Evolutionary conservation across 2,797 vertebrate genomes (phyloP).

Genomic region (Psittacula derbiana): DNA sequence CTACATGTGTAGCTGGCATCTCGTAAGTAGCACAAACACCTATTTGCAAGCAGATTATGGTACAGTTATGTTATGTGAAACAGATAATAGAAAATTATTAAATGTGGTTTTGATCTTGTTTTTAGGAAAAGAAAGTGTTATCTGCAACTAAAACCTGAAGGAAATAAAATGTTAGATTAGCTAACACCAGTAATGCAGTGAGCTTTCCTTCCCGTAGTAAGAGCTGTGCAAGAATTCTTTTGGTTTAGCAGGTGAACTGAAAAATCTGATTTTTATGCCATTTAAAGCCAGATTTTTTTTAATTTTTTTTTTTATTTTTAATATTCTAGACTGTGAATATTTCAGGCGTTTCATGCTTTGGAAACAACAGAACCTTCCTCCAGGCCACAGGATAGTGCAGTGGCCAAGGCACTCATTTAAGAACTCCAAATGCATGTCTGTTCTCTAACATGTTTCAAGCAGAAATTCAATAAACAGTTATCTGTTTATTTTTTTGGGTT

Average conservation of each 20-base stretch:
- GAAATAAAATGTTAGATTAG: neutral
- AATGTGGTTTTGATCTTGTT: neutral
- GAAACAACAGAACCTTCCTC: neutral
- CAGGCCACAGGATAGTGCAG: neutral
- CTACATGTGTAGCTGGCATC: neutral
- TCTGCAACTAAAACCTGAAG: neutral
- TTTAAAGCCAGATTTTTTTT: neutral
- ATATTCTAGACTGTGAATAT: neutral
- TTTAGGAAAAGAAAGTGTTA: neutral
- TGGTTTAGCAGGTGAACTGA: neutral
- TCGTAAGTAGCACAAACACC: neutral
- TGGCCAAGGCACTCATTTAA: neutral
- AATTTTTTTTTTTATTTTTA: neutral
- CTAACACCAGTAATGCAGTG: neutral
- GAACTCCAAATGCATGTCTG: neutral
- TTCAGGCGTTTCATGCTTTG: neutral
- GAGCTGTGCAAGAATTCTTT: neutral
- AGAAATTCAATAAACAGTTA: neutral
- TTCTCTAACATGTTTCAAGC: neutral
- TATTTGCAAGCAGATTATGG: neutral
- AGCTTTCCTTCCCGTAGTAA: neutral
- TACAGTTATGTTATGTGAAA: neutral
- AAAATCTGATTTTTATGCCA: neutral
- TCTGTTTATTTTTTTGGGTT: neutral
- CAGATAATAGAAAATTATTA: neutral